Evolutionary conservation across 2,888 invertebrate species (phyloP).

Genomic region (Isoperla grammatica): DNA sequence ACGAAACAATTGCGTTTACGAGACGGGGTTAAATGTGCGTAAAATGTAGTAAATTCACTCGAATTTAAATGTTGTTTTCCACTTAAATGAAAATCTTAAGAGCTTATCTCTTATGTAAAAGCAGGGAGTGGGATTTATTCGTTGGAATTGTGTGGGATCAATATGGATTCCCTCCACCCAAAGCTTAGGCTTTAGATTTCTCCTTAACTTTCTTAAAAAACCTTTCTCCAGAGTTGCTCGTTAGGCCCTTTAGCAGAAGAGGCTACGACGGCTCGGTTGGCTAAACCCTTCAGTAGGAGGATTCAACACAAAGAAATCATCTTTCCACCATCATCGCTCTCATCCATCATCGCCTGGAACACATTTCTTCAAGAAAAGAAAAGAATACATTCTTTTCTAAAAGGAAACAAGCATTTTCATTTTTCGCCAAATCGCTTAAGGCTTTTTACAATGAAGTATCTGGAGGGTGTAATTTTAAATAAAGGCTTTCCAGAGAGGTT

Average conservation of each 20-base stretch:
- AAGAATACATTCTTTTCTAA: neutral
- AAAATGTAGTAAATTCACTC: no score
- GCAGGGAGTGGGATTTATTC: conserved; percentile 8
- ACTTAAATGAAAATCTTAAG: neutral
- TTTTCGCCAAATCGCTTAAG: conserved; percentile 4
- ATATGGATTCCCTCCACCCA: conserved; percentile 11
- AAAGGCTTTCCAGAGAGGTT: no score
- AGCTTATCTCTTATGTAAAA: neutral
- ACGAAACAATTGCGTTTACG: no score
- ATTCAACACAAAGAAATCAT: conserved; percentile 7
- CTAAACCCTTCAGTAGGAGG: neutral
- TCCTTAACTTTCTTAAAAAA: conserved; percentile 14
- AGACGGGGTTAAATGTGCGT: no score
- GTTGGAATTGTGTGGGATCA: conserved; percentile 10
- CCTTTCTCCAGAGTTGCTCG: conserved; percentile 9
- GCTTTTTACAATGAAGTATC: no score
- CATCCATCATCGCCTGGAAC: conserved; percentile 11
- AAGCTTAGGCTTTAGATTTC: conserved; percentile 6
- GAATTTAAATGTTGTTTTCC: conserved; percentile 1
- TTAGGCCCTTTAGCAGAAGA: conserved; percentile 5
- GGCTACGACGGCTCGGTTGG: neutral
- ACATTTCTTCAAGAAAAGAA: conserved; percentile 4
- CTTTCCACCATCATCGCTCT: conserved; percentile 12
- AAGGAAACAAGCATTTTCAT: conserved; percentile 15
- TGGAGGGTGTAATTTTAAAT: no score